phyloP scores from a whole-genome alignment of 2,888 invertebrate species.

The Plemyria rubiginata region DNA sequence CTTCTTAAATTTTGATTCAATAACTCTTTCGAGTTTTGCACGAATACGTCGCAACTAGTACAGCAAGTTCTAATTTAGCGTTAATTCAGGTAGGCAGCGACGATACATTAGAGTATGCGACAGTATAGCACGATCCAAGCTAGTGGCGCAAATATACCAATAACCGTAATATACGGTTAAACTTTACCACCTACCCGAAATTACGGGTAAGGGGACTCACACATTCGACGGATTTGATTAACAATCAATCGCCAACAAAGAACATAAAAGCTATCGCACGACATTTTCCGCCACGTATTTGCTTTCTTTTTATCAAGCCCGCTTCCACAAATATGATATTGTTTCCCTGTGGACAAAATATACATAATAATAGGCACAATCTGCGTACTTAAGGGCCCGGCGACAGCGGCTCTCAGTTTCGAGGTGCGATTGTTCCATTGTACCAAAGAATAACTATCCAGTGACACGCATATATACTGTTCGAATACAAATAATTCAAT shows the following conservation, averaged over 20 bases:
- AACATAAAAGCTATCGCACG: constrained; percentile 32
- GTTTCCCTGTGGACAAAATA: constrained; percentile 35
- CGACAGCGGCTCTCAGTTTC: too few species aligned
- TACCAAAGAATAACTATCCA: too few species aligned
- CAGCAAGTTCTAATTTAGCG: constrained; percentile 43
- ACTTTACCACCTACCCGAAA: constrained; percentile 47
- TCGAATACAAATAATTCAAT: too few species aligned
- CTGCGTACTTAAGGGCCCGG: constrained; percentile 24
- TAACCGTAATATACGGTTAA: constrained; percentile 46
- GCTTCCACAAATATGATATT: constrained; percentile 37
- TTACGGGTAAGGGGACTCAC: constrained; percentile 44
- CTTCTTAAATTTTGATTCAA: constrained; percentile 40
- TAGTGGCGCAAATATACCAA: constrained; percentile 44
- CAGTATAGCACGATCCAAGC: constrained; percentile 33
- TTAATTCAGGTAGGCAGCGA: constrained; percentile 43
- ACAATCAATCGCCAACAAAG: constrained; percentile 46
- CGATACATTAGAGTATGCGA: constrained; percentile 38
- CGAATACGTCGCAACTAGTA: constrained; percentile 25
- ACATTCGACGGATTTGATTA: constrained; percentile 50
- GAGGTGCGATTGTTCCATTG: too few species aligned
- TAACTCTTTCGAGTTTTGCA: constrained; percentile 25
- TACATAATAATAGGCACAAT: constrained; percentile 28
- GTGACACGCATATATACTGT: too few species aligned
- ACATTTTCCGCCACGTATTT: constrained; percentile 27
- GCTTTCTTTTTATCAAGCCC: constrained; percentile 28